These are phyloP conservation scores for Globodera ellingtonae DNA, from an alignment of 1,140 invertebrate genomes.

Conservation along the genomic window DNA sequence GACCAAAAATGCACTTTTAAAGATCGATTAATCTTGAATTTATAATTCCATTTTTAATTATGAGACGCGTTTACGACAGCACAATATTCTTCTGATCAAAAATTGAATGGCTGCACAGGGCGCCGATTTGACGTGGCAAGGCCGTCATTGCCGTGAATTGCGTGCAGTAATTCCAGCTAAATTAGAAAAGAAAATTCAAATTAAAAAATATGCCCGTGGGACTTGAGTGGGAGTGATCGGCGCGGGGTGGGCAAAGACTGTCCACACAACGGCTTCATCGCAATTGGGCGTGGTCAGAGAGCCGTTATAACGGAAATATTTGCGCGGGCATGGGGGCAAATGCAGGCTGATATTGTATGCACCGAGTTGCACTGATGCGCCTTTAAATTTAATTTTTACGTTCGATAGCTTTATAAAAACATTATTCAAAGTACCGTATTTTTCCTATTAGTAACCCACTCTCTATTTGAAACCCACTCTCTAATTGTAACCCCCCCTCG, in stretches of 20 bases:
- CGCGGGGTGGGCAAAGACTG: constrained; percentile 75
- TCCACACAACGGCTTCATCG: constrained; percentile 83
- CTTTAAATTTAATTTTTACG: background rate
- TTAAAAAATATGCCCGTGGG: background rate
- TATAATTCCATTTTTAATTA: no score
- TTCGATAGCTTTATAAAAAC: no score
- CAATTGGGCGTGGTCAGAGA: constrained; percentile 89
- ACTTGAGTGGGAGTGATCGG: constrained; percentile 28
- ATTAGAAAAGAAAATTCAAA: background rate
- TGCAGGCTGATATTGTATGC: background rate
- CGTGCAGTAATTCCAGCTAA: background rate
- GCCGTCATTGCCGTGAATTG: constrained; percentile 2
- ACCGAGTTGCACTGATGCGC: background rate
- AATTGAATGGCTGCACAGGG: constrained; percentile 7
- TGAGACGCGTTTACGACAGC: no score
- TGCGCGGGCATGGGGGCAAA: constrained; percentile 41
- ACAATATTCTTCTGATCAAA: no score
- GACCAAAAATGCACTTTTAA: no score
- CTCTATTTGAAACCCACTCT: no score
- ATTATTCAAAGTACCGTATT: no score
- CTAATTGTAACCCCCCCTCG: no score
- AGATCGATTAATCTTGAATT: no score
- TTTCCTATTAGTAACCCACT: no score
- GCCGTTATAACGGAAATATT: constrained; percentile 76
- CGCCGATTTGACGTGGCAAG: background rate